Base-by-base conservation (phyloP, 2,113 vertebrate genomes). In the Heterochromis multidens region DNA sequence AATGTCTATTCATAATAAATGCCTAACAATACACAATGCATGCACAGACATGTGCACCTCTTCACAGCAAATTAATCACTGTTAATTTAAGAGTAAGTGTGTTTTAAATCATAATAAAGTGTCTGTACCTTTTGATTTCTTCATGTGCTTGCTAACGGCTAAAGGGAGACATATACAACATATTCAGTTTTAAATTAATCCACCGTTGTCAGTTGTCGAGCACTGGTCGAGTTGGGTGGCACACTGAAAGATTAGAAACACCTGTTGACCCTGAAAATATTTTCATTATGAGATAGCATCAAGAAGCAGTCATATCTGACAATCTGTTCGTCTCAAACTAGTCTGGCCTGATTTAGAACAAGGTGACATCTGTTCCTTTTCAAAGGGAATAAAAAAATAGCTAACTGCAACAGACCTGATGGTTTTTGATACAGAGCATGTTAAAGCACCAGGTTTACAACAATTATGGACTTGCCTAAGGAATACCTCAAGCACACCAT, bases 221-320 rank as follows among this genome's bases (percentile, higher is more conserved):
- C 52, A 14, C 56, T 27, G 46, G 23, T 21, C 9, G 33, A 0
- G 0, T 63, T 33, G 11, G 16, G 5, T 37, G 40, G 21, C 27
- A 43, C 54, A 35, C 7, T 11, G n/a, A 88, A 74, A 63, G 56
- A 90, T 37, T 31, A 4, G 21, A 63, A 88, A 67, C 90, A 91
- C 83, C 91, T 90, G 90, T 86, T 81, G 77, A 54, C 61, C 82
- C 63, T 74, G 19, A 83, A 87, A 85, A 84, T 84, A 82, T 93
- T 91, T 92, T 80, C 29, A 87, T 81, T 84, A 77, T 81, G 54
- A 83, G 84, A 91, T 88, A 54, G 54, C 61, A 86, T 86, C 62
- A 8, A 79, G 35, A 33, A 60, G 46, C 57, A 40, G 23, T 62
- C 43, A 17, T 54, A 78, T 83, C 80, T 49, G 40, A 80, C 59